phyloP scores from a whole-genome alignment of 1,140 invertebrate genomes.

The Pollicipes pollicipes region DNA sequence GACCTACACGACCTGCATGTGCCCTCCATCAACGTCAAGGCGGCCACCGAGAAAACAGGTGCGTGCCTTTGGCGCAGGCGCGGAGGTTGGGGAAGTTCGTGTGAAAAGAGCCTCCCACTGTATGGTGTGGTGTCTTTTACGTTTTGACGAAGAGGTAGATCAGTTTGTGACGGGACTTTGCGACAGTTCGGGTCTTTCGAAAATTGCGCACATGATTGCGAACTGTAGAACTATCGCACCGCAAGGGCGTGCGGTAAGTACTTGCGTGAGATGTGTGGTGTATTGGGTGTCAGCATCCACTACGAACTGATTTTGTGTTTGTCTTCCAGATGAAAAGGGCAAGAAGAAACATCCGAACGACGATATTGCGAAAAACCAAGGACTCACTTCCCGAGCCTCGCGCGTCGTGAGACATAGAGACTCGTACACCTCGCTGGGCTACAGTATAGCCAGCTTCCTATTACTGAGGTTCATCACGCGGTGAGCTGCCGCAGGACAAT shows the following conservation, averaged over 20 bases:
- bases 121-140: no score
- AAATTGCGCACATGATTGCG: no score
- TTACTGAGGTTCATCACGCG: not conserved
- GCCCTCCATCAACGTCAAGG: not conserved
- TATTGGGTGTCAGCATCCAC: no score
- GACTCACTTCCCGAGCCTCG: not conserved
- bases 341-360: not conserved
- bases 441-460: not conserved
- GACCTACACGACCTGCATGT: not conserved
- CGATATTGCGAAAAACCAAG: not conserved
- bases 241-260: no score
- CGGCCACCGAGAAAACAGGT: not conserved
- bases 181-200: no score
- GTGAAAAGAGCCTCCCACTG: no score
- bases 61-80: not conserved
- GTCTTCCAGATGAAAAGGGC: not conserved
- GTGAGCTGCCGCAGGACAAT: not conserved
- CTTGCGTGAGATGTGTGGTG: no score
- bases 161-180: no score
- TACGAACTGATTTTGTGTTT: no score
- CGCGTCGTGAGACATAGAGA: not conserved
- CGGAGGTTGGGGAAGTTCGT: no score
- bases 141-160: no score
- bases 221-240: no score
- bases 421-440: not conserved